Evolutionary conservation across 2,113 vertebrate species (phyloP), one percentile per base, ranked within the genome.

Genomic region (Ptyas mucosa): DNA sequence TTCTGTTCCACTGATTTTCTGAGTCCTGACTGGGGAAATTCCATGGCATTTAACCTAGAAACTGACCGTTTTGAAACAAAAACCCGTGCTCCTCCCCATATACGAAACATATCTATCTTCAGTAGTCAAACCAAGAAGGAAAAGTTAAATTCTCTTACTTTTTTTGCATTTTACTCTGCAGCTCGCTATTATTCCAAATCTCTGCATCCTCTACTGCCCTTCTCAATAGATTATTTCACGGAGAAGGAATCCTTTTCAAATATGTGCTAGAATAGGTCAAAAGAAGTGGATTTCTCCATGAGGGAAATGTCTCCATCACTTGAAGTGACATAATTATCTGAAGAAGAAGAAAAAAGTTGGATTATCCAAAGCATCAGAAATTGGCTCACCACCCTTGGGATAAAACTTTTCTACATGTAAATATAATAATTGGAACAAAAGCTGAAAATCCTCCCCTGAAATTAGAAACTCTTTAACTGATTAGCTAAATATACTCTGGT

Each of bases 341-440:
- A 6, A 49, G 20, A 87, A 51, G 61, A 18, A 89, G 58, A 18
- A 69, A 55, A 54, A 69, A 1, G 24, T 55, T 58, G 53, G 39
- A 18, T 26, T 11, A 51, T 58, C 43, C 39, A 58, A 9, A 49
- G 57, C 24, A 29, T 86, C 11, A 55, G 39, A 86, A 58, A 26
- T 8, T 46, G 46, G 54, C 43, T n/a, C 51, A 55, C 46, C n/a
- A 49, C 46, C 46, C 46, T 24, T 24, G 12, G 23, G 49, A 53
- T 57, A 93, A 81, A 34, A 91, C 43, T 90, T 55, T 57, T 34
- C 87, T n/a, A 5, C 3, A 14, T 52, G 53, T 34, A 86, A 26
- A 12, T 90, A 64, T 39, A 90, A 90, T 64, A 43, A 90, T 61
- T 90, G 87, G 75, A 90, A 91, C 46, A 81, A 92, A 89, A 90